A percentile compares a stretch with the other conserved stretches of the same genome.
These are phyloP conservation scores for Cynaeus angustus DNA, from an alignment of 2,888 invertebrate species.

Conservation along the genomic window DNA sequence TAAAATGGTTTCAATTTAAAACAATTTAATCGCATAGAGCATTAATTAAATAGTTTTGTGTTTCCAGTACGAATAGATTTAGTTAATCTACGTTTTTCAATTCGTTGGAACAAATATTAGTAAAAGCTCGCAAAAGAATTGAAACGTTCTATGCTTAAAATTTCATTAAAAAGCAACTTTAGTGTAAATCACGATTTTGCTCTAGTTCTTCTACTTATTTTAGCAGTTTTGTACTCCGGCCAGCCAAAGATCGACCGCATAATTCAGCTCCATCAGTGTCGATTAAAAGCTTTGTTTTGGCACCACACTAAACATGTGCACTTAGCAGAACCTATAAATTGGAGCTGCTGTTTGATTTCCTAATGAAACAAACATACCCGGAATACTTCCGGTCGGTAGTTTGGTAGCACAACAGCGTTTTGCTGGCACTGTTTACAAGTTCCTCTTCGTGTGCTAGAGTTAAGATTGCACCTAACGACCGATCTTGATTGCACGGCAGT, in stretches of 20 bases:
- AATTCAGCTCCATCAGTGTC: slow-evolving; percentile 17
- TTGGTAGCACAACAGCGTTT: slow-evolving; percentile 55
- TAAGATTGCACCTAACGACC: slow-evolving; percentile 46
- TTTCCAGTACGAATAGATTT: too few species aligned
- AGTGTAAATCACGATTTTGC: too few species aligned
- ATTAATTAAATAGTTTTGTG: too few species aligned
- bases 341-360: slow-evolving; percentile 67
- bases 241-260: not conserved
- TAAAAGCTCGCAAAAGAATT: too few species aligned
- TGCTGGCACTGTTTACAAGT: slow-evolving; percentile 62
- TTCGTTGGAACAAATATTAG: too few species aligned
- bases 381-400: slow-evolving; percentile 64
- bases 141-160: too few species aligned
- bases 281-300: slow-evolving; percentile 17
- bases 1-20: too few species aligned
- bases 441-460: slow-evolving; percentile 48
- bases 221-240: too few species aligned
- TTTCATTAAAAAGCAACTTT: too few species aligned
- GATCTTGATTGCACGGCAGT: slow-evolving; percentile 49
- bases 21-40: too few species aligned
- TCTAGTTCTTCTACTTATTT: not conserved
- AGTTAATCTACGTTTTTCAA: too few species aligned
- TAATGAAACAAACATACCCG: slow-evolving; percentile 68
- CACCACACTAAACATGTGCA: slow-evolving; percentile 56
- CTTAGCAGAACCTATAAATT: slow-evolving; percentile 65